Base-by-base conservation (phyloP, 2,113 vertebrate genomes). In the Otolemur garnettii region DNA sequence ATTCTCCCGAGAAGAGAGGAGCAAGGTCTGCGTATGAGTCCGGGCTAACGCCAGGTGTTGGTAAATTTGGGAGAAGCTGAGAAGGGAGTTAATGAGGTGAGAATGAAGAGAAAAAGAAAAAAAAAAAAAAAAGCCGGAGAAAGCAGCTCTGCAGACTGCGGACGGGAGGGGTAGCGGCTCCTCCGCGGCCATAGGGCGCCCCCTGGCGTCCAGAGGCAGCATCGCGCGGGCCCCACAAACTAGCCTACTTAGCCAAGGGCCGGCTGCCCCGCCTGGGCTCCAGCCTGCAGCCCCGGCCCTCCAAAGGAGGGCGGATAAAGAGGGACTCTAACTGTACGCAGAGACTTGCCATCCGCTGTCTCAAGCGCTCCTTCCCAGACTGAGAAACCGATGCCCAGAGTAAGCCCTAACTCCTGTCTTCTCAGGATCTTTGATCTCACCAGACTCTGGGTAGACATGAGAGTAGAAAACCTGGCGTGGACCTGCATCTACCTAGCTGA, bases 1-100 rank as follows among this genome's bases (percentile, higher is more conserved):
- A 53, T 64, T 35, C 82, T 89, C 69, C 38, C 35, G 45, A 4
- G 1, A 90, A 93, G 95, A 86, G 90, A 93, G 69, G 77, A 94
- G 69, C 80, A 92, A 33, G 57, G 62, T 55, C 84, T 78, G 92
- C 57, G 71, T 50, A 35, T 55, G 83, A 28, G 50, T 94, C 60
- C 30, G 64, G 45, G 92, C 69, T 90, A 95, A 96, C 91, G 85
- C 96, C 98, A 98, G 97, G 96, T 98, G 98, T 98, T 96, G 93
- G 89, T 98, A 92, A 97, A 91, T 97, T 96, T 97, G 97, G 97
- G 95, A 98, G 97, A 98, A 98, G 97, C 94, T 97, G 97, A 97
- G 97, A 97, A 97, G 92, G 96, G 72, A 98, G 96, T 98, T 98
- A 98, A 98, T 98, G 98, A 98, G 96, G 98, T 98, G 98, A 97